These are phyloP conservation scores for Lonchura striata DNA, from an alignment of 2,113 vertebrate genomes.

Conservation along the genomic window DNA sequence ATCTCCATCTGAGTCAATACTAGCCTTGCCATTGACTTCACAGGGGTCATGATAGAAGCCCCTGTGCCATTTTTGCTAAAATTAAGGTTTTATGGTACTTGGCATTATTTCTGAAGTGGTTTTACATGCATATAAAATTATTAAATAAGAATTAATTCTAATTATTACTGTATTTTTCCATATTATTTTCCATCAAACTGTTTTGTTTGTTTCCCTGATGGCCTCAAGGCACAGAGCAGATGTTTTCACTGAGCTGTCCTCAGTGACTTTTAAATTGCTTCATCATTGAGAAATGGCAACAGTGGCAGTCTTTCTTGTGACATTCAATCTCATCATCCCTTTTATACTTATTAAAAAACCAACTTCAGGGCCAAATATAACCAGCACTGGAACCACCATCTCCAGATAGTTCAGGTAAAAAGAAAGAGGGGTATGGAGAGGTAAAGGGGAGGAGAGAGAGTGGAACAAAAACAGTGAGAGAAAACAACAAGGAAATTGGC, in stretches of 20 bases:
- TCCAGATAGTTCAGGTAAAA: not conserved
- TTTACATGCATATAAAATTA: not conserved
- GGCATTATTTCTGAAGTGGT: not conserved
- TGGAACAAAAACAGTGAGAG: not conserved
- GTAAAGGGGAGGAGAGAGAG: not conserved
- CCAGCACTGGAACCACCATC: not conserved
- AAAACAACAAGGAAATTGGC: not conserved
- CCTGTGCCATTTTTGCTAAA: not conserved
- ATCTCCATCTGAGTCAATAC: not conserved
- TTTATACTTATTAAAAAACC: not conserved
- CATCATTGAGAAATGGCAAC: not conserved
- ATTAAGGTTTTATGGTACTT: not conserved
- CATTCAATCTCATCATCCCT: not conserved
- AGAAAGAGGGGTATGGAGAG: not conserved
- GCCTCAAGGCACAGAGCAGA: conserved; percentile 10
- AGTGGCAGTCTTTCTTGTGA: conserved; percentile 1
- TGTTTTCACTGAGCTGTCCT: conserved; percentile 40
- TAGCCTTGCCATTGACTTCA: not conserved
- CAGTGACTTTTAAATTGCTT: conserved; percentile 30
- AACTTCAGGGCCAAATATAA: not conserved
- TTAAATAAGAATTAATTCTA: not conserved
- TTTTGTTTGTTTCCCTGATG: conserved; percentile 3
- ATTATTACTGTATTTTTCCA: not conserved
- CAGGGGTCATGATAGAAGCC: not conserved
- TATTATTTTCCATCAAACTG: conserved; percentile 1